Base-by-base conservation (phyloP, 2,113 vertebrate genomes). In the Pseudopodoces humilis region DNA sequence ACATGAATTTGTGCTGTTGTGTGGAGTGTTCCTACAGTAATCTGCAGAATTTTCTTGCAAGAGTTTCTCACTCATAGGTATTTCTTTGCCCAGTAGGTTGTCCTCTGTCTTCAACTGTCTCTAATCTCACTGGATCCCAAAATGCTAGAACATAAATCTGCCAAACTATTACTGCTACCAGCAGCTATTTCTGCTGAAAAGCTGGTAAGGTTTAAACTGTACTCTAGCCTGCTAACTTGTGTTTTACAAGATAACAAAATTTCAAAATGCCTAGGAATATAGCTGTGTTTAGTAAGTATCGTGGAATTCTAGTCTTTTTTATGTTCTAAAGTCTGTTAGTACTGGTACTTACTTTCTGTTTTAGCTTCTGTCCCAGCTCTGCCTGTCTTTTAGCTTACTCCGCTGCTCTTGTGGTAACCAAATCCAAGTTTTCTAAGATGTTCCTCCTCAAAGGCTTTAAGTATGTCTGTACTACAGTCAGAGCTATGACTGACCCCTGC, bases 231-330 rank as follows among this genome's bases (percentile, higher is more conserved):
- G 10, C 10, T 80, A 46, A 77, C 16, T 63, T 53, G 25, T 1
- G 1, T 41, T 92, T 91, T 74, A 67, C 12, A 56, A 86, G 44
- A 12, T 23, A 13, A 39, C 8, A 89, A 63, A 68, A 92, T 60
- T 94, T 56, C 35, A 75, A 82, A 87, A 91, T 31, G 10, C n/a
- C 4, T 49, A 37, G 16, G 49, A 91, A 91, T 91, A 78, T 18
- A 78, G 55, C 37, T 6, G 3, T 64, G 22, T 10, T 83, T 58
- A 28, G 47, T 44, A 84, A 88, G 50, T 10, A 53, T n/a, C 41
- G 79, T 2, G 33, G 10, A 53, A 87, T 11, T n/a, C 8, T 53
- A 64, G 6, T 14, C 17, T 4, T 44, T 83, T 39, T 86, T 52
- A 31, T 41, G 27, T 59, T 85, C 16, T 11, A 11, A 59, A 71